Evolutionary conservation across 2,888 invertebrate species (phyloP).

Genomic region (Microchrysa polita): DNA sequence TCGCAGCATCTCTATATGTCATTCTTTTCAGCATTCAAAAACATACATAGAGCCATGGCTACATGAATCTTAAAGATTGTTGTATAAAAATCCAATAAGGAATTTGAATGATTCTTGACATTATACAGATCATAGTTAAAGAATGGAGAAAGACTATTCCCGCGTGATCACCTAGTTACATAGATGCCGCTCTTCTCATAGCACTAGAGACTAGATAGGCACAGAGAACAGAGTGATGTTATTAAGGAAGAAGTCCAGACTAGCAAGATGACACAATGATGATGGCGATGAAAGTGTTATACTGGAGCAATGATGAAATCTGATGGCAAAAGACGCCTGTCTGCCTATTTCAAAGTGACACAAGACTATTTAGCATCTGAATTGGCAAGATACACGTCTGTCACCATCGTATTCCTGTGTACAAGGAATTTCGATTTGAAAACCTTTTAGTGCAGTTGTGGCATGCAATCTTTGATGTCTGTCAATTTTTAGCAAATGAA

Average conservation of each 20-base stretch:
- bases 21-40: background rate
- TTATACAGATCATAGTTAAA: constrained; percentile 22
- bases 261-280: background rate
- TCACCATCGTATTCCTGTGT: too few species aligned
- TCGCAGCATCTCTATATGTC: background rate
- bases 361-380: too few species aligned
- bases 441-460: too few species aligned
- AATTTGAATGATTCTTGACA: constrained; percentile 43
- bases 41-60: background rate
- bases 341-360: too few species aligned
- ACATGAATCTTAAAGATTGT: constrained; percentile 33
- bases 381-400: too few species aligned
- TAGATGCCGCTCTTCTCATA: background rate
- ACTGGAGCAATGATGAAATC: background rate
- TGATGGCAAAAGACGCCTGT: background rate
- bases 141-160: background rate
- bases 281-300: constrained; percentile 2
- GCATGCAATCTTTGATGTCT: too few species aligned
- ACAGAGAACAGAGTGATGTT: background rate
- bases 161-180: background rate
- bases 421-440: too few species aligned
- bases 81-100: constrained; percentile 25
- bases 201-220: background rate
- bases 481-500: too few species aligned
- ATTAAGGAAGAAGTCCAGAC: constrained; percentile 3